Evolutionary conservation across 2,113 vertebrate species (phyloP), one percentile per base, ranked within the genome.

Genomic region (Hippocampus abdominalis): DNA sequence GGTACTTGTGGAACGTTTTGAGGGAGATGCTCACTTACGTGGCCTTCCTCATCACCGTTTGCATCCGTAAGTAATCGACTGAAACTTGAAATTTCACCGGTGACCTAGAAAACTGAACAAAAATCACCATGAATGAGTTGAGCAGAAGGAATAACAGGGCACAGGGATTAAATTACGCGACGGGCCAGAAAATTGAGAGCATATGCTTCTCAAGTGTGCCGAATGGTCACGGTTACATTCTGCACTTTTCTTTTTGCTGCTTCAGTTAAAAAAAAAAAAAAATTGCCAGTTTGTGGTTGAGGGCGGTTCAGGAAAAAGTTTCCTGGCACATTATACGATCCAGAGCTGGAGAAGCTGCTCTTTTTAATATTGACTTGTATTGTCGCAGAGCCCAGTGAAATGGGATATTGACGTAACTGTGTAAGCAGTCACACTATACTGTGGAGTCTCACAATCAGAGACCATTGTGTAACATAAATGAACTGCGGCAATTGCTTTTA

Each of bases 1-100:
- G 89, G 25, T 98, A 98, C 66, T 91, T 99, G 72, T 94, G 90
- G 84, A 98, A 94, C 1, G 89, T 96, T 40, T 79, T 98, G 32
- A 90, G 96, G 73, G 96, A 99, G 86, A 84, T 98, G 92, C 62
- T 96, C 72, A 98, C 95, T 0, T 98, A 98, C 63, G 8, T 94
- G 4, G 66, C 94, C 40, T 99, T 99, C 78, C 94, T 99, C 4
- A 71, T 97, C 80, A 91, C 96, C 46, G 46, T 96, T 40, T 98
- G 96, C 83, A 86, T 98, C 81, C 69, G 97, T 98, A 92, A 95
- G 96, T 95, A 86, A 51, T 11, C 15, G 1, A 46, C 42, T 23
- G 23, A 32, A 60, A 18, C 2, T 8, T 32, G n/a, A 2, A 42
- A 64, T 21, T 39, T 21, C 29, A 39, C 54, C 2, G n/a, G 11